Conservation (phyloP, 2,113 vertebrate genomes). For the Oplegnathus fasciatus region DNA sequence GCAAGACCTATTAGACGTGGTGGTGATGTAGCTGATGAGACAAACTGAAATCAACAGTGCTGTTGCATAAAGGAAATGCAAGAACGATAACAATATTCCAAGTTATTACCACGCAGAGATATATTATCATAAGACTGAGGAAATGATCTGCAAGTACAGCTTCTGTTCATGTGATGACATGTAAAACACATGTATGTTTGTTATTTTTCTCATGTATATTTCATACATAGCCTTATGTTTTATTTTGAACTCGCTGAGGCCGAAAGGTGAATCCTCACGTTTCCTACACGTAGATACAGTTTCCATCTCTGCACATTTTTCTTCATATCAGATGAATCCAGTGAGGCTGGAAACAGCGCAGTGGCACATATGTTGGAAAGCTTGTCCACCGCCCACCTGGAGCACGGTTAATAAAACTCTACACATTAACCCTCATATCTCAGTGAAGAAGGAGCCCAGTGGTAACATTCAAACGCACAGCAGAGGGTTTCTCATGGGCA, state of each 20-base stretch:
- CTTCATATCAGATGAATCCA: slow-evolving; percentile 11
- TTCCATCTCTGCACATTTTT: neutral
- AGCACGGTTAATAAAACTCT: slow-evolving; percentile 63
- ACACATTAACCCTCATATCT: slow-evolving; percentile 57
- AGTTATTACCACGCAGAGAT: neutral
- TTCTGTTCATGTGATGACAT: neutral
- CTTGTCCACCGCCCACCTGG: slow-evolving; percentile 69
- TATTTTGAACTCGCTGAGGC: neutral
- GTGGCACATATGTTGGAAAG: slow-evolving; percentile 72
- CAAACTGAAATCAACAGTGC: neutral
- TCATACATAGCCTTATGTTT: neutral
- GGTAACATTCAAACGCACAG: slow-evolving; percentile 55
- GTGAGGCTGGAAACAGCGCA: slow-evolving; percentile 22
- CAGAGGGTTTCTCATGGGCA: slow-evolving; percentile 50
- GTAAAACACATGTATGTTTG: neutral
- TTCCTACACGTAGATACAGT: neutral
- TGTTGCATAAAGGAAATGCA: slow-evolving; percentile 18
- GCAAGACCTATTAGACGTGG: slow-evolving; percentile 11
- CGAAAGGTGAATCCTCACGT: neutral
- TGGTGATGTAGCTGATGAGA: slow-evolving; percentile 15
- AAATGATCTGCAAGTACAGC: neutral
- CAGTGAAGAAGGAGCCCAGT: slow-evolving; percentile 50
- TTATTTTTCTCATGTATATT: neutral
- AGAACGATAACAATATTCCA: neutral
- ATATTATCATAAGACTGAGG: neutral